Base-by-base conservation (phyloP, 2,888 invertebrate species). In the Archips crataeganus region DNA sequence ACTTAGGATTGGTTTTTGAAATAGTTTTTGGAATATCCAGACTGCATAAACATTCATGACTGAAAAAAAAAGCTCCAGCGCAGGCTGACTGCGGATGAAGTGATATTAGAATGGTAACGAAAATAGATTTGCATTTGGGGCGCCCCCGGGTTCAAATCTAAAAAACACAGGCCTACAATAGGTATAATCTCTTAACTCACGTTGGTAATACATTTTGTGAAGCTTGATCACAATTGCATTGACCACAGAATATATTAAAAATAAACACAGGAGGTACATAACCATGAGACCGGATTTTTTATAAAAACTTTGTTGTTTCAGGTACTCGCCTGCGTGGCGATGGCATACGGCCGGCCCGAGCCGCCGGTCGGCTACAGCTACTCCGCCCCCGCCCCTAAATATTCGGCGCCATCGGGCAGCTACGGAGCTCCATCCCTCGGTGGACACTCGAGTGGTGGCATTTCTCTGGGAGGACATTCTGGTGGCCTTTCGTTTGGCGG, bases 341-440 rank as follows among this genome's bases (percentile, higher is more conserved):
- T 93, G 82, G 94, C 90, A 71, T 90, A 90, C 67, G 94, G 90
- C 79, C 94, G 94, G 69, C 94, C 94, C 34, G 94, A 94, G 79
- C 92, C 94, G n/a, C 94, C 94, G 64, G 91, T 93, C 34, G 94
- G 94, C 75, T 95, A 95, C 85, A 91, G 90, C 83, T 94, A 94
- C 81, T 90, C 93, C 1, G 89, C 92, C 42, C 94, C 93, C 15
- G 80, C 86, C 76, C 76, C 84, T 45, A 83, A 84, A 77, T 86
- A 87, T 79, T 80, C 86, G 8, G 84, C 85, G 34, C 87, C 85
- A 34, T 89, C 90, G 39, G 80, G 84, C 65, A 86, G 87, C 79
- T 87, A 87, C 77, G 87, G 88, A 61, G 84, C 85, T 61, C 85
- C 88, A 36, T 79, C 85, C 45, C 71, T 80, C 23, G 84, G 84